Evolutionary conservation across 92 coral and sea anemone genomes (phyloP).

Genomic region (Porites cylindrica): DNA sequence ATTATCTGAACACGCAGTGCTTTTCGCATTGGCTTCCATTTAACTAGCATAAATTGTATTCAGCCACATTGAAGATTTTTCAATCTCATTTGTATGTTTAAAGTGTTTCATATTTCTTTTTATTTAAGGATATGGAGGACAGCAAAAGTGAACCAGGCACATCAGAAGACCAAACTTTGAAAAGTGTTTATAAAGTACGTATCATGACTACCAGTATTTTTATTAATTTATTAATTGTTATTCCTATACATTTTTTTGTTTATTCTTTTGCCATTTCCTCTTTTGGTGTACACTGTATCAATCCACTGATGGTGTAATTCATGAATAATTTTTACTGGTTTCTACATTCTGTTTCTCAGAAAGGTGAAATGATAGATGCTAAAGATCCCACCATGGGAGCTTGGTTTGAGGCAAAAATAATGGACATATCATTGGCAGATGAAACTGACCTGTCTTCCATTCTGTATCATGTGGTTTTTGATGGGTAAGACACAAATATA

Average conservation of each 20-base stretch:
- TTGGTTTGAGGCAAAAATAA: constrained; percentile 98
- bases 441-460: constrained; percentile 66
- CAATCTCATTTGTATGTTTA: too few species aligned
- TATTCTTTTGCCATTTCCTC: too few species aligned
- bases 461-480: constrained; percentile 92
- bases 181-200: constrained; percentile 72
- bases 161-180: constrained; percentile 26
- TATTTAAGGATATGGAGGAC: constrained; percentile 10
- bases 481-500: constrained; percentile 76
- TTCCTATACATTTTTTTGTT: too few species aligned
- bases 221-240: background rate
- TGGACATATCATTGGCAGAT: constrained; percentile 71
- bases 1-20: too few species aligned
- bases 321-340: too few species aligned
- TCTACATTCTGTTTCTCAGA: constrained; percentile 35
- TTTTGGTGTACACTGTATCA: too few species aligned
- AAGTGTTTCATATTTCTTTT: background rate
- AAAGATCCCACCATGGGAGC: constrained; percentile 98
- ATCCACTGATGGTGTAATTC: background rate
- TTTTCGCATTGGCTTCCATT: too few species aligned
- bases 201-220: too few species aligned
- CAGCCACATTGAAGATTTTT: too few species aligned
- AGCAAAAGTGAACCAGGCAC: constrained; percentile 28
- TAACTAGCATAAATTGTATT: too few species aligned
- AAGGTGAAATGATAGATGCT: constrained; percentile 88